Evolutionary conservation across 2,888 invertebrate species (phyloP), one percentile per base, ranked within the genome.

Genomic region (Xestia rhomboidea): DNA sequence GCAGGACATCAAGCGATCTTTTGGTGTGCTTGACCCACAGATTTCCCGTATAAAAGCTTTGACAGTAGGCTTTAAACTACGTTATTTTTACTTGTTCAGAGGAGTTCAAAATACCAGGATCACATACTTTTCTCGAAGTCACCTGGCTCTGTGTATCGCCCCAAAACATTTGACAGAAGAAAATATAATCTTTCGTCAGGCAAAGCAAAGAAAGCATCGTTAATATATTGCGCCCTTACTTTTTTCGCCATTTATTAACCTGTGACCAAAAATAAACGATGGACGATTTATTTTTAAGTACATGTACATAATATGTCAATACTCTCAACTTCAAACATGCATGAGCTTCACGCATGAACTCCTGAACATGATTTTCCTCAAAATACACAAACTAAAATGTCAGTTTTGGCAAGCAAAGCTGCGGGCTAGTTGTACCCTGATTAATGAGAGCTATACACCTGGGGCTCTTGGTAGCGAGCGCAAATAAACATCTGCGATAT

Each of bases 401-500:
- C 62, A 57, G 54, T 69, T 77, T 77, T 77, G 77, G 81, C 69
- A 84, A 76, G 30, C 63, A 63, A 67, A 72, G 66, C 68, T 51
- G 34, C 46, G 54, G 6, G 51, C 27, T 81, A 51, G 51, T 77
- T 73, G 73, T 73, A 34, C 30, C 30, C 41, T 72, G 67, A 73
- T 84, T 80, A 84, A 84, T 76, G 77, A 75, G 70, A 74, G 62
- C 51, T 41, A 24, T 75, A 77, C 83, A 77, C 85, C 75, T 81
- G 79, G 68, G 84, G 71, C 18, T 49, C 62, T 49, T 74, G 71
- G 49, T 57, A 79, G 69, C 76, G 72, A 70, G 73, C 46, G 78
- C 68, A 76, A 79, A 87, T 85, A 80, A 82, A 87, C 84, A 84
- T 87, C 81, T 77, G 68, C n/a, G 67, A 77, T 84, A 87, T 87